Evolutionary conservation across 2,113 vertebrate genomes (phyloP).

Genomic region (Toxostoma redivivum): DNA sequence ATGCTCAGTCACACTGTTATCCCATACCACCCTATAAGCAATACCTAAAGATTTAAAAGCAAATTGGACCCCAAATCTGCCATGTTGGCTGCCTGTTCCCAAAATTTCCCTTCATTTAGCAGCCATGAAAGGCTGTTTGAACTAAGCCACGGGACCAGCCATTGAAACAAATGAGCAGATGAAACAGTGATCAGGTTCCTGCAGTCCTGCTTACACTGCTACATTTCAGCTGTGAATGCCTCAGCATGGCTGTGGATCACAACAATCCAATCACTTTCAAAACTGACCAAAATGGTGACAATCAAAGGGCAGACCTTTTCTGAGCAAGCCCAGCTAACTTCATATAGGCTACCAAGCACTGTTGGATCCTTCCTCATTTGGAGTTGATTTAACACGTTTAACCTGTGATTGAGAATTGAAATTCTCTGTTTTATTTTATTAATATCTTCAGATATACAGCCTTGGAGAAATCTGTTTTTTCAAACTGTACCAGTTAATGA

Average conservation of each 20-base stretch:
- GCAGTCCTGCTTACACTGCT: neutral
- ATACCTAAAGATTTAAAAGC: neutral
- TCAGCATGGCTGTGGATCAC: neutral
- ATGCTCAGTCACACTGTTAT: neutral
- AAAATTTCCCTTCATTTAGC: neutral
- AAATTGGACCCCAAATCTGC: neutral
- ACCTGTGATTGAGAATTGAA: neutral
- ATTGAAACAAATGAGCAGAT: neutral
- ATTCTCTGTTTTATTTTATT: neutral
- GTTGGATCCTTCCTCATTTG: neutral
- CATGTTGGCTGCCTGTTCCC: neutral
- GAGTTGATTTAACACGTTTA: neutral
- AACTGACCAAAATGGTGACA: neutral
- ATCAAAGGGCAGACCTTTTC: neutral
- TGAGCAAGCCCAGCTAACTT: neutral
- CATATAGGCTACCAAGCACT: neutral
- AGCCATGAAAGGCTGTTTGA: neutral
- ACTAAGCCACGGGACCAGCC: neutral
- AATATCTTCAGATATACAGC: neutral
- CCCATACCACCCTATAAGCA: neutral
- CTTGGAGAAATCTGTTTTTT: neutral
- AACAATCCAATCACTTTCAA: neutral
- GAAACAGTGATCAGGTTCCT: neutral
- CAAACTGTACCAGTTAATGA: neutral
- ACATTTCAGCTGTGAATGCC: neutral